A percentile compares a stretch with the other conserved stretches of the same genome.
Conservation (phyloP, 2,113 vertebrate genomes). For the Sturnira hondurensis region DNA sequence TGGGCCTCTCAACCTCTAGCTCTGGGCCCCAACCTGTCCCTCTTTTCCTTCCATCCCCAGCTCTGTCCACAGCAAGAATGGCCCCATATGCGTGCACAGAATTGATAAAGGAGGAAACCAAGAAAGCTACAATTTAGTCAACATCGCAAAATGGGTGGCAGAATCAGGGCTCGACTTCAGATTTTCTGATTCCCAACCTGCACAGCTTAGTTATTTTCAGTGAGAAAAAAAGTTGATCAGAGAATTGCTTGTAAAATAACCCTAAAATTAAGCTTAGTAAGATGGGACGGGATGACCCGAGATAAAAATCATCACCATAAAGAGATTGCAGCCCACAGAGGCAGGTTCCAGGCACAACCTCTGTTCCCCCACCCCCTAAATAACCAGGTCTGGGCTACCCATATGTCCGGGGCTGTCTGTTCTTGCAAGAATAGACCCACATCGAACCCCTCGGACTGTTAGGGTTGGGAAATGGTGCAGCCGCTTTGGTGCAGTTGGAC, state of each 20-base stretch:
- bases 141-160: neutral
- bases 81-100: neutral
- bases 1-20: neutral
- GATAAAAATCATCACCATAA: neutral
- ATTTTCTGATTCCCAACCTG: neutral
- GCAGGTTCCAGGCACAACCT: neutral
- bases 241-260: neutral
- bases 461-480: neutral
- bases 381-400: neutral
- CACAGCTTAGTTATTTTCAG: neutral
- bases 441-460: neutral
- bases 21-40: neutral
- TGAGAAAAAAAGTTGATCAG: neutral
- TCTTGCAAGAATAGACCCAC: neutral
- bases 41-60: neutral
- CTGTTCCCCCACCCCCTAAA: neutral
- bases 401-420: neutral
- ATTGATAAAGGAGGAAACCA: neutral
- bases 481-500: neutral
- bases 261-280: neutral
- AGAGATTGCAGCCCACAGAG: neutral
- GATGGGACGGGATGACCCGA: neutral
- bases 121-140: neutral
- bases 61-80: neutral
- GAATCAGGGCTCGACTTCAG: neutral